phyloP scores from a whole-genome alignment of 1,140 invertebrate species.

The Arctopsyche grandis region DNA sequence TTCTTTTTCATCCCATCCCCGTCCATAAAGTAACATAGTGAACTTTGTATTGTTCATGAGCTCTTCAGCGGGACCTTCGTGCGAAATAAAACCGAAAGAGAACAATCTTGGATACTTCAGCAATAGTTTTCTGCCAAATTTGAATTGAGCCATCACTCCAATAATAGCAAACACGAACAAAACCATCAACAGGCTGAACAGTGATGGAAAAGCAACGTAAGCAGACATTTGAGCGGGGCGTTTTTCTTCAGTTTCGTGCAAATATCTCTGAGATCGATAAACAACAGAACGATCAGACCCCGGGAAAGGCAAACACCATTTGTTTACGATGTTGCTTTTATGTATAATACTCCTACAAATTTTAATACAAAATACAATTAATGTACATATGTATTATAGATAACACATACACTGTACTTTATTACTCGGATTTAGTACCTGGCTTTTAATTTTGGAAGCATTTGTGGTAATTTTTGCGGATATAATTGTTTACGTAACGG shows the following conservation, averaged over 20 bases:
- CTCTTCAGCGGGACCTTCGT: conserved; percentile 74
- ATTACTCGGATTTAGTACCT: conserved; percentile 33
- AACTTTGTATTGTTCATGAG: conserved; percentile 72
- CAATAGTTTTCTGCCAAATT: conserved; percentile 59
- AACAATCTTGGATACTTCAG: conserved; percentile 79
- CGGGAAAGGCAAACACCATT: conserved; percentile 47
- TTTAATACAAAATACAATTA: conserved; percentile 22
- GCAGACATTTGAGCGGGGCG: conserved; percentile 53
- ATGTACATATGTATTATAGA: background rate
- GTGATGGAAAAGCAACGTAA: conserved; percentile 42
- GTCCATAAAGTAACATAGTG: conserved; percentile 75
- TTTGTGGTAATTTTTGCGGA: conserved; percentile 28
- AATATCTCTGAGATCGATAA: conserved; percentile 42
- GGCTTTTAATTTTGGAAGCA: conserved; percentile 41
- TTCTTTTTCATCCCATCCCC: conserved; percentile 80
- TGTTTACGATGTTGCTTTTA: conserved; percentile 39
- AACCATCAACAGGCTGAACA: conserved; percentile 60
- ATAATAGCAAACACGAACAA: conserved; percentile 72
- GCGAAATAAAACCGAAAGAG: conserved; percentile 74
- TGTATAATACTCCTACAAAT: conserved; percentile 44
- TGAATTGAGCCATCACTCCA: conserved; percentile 72
- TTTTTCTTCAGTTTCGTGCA: conserved; percentile 56
- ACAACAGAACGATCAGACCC: conserved; percentile 46
- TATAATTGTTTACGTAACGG: conserved; percentile 43
- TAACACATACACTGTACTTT: too few species aligned